These are phyloP conservation scores for Phrixothrix hirtus DNA, from an alignment of 2,888 invertebrate species.

Conservation along the genomic window DNA sequence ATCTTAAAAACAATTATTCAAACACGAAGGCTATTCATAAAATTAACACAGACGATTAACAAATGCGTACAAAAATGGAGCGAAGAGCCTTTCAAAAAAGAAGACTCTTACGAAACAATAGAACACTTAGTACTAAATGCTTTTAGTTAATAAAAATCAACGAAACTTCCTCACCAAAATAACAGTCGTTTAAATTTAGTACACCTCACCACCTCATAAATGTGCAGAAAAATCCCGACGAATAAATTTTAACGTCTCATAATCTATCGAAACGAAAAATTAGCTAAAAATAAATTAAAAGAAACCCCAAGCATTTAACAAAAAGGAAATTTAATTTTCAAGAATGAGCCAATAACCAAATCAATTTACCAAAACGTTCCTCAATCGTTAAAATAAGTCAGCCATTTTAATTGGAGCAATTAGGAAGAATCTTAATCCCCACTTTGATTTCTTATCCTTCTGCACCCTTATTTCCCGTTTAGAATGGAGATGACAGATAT, in stretches of 20 bases:
- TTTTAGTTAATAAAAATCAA: no score
- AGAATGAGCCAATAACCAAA: conserved; percentile 33
- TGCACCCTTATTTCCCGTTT: conserved; percentile 14
- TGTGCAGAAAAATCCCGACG: no score
- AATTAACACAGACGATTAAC: neutral
- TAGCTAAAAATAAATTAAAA: neutral
- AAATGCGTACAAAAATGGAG: neutral
- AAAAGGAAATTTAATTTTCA: conserved; percentile 25
- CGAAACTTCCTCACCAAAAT: no score
- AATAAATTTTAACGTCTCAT: no score
- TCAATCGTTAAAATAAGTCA: conserved; percentile 35
- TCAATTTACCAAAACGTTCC: conserved; percentile 38
- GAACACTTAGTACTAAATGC: no score
- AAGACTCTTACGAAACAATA: neutral
- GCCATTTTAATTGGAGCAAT: conserved; percentile 34
- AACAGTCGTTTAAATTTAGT: no score
- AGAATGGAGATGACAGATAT: conserved; percentile 21
- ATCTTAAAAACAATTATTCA: neutral
- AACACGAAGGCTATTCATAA: neutral
- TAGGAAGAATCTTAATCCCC: conserved; percentile 35
- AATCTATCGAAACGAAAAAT: no score
- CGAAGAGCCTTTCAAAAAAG: neutral
- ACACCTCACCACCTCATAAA: no score
- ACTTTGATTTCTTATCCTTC: conserved; percentile 31
- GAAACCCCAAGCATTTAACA: conserved; percentile 3